phyloP scores from a whole-genome alignment of 2,888 invertebrate genomes.

The Dioctria rufipes region DNA sequence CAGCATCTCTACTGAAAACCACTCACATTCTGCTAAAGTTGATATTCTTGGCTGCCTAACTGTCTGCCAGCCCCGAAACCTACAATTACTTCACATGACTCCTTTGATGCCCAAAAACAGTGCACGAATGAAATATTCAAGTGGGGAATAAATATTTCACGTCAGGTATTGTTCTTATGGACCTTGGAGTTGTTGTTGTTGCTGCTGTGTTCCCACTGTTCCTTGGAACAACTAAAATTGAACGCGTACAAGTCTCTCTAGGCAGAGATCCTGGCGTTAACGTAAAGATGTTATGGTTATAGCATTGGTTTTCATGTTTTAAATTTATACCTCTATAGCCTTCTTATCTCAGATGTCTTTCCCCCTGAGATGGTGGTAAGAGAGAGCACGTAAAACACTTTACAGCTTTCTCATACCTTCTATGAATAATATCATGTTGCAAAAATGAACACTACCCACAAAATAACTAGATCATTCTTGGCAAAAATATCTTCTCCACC shows the following conservation, averaged over 20 bases:
- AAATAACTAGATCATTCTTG: slow-evolving; percentile 6
- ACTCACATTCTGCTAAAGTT: slow-evolving; percentile 17
- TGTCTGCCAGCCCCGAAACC: background rate
- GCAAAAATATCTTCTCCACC: background rate
- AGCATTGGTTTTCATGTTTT: slow-evolving; percentile 34
- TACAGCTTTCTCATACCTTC: slow-evolving; percentile 41
- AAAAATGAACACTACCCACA: slow-evolving; percentile 23
- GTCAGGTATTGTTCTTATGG: slow-evolving; percentile 21
- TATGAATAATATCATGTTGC: slow-evolving; percentile 35
- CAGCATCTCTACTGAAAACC: slow-evolving; percentile 21
- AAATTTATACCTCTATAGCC: background rate
- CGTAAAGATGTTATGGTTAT: slow-evolving; percentile 50
- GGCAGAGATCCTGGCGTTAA: background rate
- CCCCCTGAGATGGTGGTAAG: background rate
- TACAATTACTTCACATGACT: slow-evolving; percentile 38
- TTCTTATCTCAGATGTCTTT: background rate
- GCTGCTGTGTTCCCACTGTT: background rate
- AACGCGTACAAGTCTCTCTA: slow-evolving; percentile 38
- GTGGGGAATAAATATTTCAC: slow-evolving; percentile 52
- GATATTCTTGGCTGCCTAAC: background rate
- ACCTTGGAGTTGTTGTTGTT: background rate
- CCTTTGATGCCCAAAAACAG: slow-evolving; percentile 47
- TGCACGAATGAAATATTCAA: slow-evolving; percentile 50
- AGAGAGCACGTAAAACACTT: background rate
- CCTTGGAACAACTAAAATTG: background rate